A percentile compares a stretch with the other conserved stretches of the same genome.
These are phyloP conservation scores for Merodon equestris DNA, from an alignment of 2,888 invertebrate species.

Conservation along the genomic window DNA sequence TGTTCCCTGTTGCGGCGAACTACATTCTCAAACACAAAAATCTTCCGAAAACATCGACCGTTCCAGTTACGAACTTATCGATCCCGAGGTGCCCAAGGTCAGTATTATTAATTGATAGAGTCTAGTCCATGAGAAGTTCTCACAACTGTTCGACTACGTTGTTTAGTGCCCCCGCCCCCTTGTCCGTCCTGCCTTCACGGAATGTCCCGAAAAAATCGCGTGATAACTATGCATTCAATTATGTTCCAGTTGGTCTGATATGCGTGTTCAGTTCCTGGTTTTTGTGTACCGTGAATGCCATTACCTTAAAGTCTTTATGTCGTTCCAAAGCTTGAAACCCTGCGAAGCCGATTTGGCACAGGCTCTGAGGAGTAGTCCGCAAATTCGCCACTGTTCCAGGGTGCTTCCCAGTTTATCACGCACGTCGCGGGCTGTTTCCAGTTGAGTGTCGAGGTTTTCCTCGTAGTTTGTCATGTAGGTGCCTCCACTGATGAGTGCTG, in stretches of 20 bases:
- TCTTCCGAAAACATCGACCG: too few species aligned
- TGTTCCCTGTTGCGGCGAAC: background rate
- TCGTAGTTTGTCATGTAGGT: constrained; percentile 77
- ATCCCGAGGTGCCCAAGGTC: background rate
- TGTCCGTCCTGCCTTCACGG: constrained; percentile 6
- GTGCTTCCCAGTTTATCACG: constrained; percentile 78
- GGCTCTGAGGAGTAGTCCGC: constrained; percentile 75
- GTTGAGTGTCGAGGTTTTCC: constrained; percentile 75
- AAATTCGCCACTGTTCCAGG: constrained; percentile 78
- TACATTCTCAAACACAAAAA: too few species aligned
- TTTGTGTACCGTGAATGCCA: too few species aligned
- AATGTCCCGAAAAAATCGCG: constrained; percentile 36
- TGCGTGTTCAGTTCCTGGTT: constrained; percentile 16
- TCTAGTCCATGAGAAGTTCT: constrained; percentile 19
- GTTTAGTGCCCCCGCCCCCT: too few species aligned
- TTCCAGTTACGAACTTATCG: too few species aligned
- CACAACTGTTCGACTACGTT: too few species aligned
- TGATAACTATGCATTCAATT: constrained; percentile 43
- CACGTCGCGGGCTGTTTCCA: constrained; percentile 76
- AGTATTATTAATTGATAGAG: constrained; percentile 14
- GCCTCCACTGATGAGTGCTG: constrained; percentile 77
- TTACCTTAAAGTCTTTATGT: constrained; percentile 72
- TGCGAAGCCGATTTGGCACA: constrained; percentile 76
- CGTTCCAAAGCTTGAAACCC: constrained; percentile 74
- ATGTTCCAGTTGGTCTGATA: constrained; percentile 3